Base-by-base conservation (phyloP, 2,888 invertebrate genomes). In the Drosophila longiperda region DNA sequence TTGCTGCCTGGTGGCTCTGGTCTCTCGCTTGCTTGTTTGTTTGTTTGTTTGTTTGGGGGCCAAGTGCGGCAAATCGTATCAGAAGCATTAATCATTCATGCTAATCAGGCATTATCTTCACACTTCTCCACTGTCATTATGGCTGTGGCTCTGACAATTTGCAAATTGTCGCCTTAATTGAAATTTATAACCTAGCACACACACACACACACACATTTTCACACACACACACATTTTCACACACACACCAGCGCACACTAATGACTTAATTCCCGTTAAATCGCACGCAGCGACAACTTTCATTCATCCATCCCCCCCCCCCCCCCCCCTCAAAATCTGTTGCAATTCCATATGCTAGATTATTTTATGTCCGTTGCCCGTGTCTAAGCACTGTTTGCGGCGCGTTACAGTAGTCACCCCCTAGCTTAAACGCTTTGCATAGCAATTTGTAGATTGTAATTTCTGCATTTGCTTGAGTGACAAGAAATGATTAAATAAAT, bases 241-340 rank as follows among this genome's bases (percentile, higher is more conserved):
- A 61, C 29, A 23, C 48, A 26, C n/a, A 50, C 40, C 15, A 5
- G 23, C 48, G 67, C 66, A 64, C 58, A 58, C 69, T 85, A 89
- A 85, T 85, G 80, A 85, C 88, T 85, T 89, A 87, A 85, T 85
- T 89, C 83, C 86, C 75, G 78, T 85, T 89, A 80, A 87, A 83
- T 85, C 85, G 63, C 62, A 67, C 72, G 71, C 49, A 64, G 58
- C 49, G 62, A 80, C 55, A 60, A 60, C 38, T 73, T 63, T 36
- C 66, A 64, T 71, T 40, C n/a, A 12, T 38, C 38, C 26, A n/a
- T n/a, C 54, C 29, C n/a, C 12, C n/a, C 29, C 29, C 54, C 29
- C n/a, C 12, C 54, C 29, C n/a, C 12, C n/a, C 29, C 29, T 29
- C 17, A 8, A 11, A n/a, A 26, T 26, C 1, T 55, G 36, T 38